Percentiles rank a stretch among this genome's conserved stretches.
These are phyloP conservation scores for Cataglyphis albicans DNA, from an alignment of 2,888 invertebrate genomes.

Conservation along the genomic window DNA sequence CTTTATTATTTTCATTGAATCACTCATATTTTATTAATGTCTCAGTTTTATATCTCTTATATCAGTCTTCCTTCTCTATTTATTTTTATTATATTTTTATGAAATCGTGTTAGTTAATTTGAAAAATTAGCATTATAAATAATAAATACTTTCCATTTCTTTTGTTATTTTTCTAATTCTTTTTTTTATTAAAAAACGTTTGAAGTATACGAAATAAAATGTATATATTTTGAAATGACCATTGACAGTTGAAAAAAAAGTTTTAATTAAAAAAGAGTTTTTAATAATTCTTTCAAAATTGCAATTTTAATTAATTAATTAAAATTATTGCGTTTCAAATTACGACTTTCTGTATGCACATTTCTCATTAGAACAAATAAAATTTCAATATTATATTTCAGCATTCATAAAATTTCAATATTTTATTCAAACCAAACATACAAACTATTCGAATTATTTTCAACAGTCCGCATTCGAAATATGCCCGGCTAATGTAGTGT, in stretches of 20 bases:
- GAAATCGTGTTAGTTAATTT: background rate
- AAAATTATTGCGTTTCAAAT: background rate
- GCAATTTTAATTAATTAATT: too few species aligned
- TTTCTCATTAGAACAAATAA: background rate
- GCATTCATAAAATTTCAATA: background rate
- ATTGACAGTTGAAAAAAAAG: too few species aligned
- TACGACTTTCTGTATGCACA: background rate
- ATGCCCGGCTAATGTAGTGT: too few species aligned
- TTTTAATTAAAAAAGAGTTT: too few species aligned
- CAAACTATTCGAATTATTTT: background rate
- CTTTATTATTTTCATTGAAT: background rate
- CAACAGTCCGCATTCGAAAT: background rate
- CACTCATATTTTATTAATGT: background rate
- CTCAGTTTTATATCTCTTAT: background rate
- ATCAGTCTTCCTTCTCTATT: background rate
- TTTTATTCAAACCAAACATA: background rate
- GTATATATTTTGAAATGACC: too few species aligned
- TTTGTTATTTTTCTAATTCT: background rate
- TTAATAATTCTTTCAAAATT: too few species aligned
- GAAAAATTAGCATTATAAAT: background rate
- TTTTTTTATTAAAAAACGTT: background rate
- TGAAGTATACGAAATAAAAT: too few species aligned
- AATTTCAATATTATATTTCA: background rate
- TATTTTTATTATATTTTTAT: background rate
- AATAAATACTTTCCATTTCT: background rate